Evolutionary conservation across 2,888 invertebrate species (phyloP), one percentile per base, ranked within the genome.

Genomic region (Anthophora plumipes): DNA sequence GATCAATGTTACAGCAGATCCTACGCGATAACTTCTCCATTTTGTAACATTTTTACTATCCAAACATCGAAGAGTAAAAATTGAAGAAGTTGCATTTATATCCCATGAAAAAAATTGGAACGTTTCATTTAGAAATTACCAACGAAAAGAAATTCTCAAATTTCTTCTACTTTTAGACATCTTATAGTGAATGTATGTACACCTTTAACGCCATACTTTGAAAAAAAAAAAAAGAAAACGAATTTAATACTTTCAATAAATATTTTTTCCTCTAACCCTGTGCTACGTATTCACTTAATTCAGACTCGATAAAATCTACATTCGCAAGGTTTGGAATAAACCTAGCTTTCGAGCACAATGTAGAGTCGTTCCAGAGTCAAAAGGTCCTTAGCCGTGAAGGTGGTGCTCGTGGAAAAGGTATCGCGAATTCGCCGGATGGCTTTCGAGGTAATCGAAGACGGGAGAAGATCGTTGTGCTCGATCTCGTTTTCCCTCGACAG

Each of bases 401-500:
- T 22, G 14, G 6, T 39, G 31, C 14, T 17, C 20, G 64, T 6
- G 37, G 0, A 22, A 66, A 37, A 37, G 17, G 22, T 43, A 63
- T 76, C 55, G 25, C 20, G 37, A 50, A 50, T 63, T 43, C 59
- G 41, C 7, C 11, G 17, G 37, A 60, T 22, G 22, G 43, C 54
- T 46, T 60, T 37, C 20, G n/a, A 59, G 41, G 54, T 39, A 75
- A 79, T 66, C 31, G 48, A 54, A 20, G 61, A 22, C 17, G 37
- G 25, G 12, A 25, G 12, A 22, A 31, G 48, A 48, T 31, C 0
- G 48, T 52, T 37, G 22, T 25, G 20, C 6, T 64, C 63, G 64
- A n/a, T 64, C 14, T 14, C 43, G 11, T 43, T 14, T n/a, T 31
- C n/a, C n/a, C 11, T 43, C 48, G 70, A 14, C 31, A 46, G 14